Percentiles rank a stretch among this genome's conserved stretches.
phyloP scores from a whole-genome alignment of 1,140 invertebrate species.

The Cotesia glomerata region DNA sequence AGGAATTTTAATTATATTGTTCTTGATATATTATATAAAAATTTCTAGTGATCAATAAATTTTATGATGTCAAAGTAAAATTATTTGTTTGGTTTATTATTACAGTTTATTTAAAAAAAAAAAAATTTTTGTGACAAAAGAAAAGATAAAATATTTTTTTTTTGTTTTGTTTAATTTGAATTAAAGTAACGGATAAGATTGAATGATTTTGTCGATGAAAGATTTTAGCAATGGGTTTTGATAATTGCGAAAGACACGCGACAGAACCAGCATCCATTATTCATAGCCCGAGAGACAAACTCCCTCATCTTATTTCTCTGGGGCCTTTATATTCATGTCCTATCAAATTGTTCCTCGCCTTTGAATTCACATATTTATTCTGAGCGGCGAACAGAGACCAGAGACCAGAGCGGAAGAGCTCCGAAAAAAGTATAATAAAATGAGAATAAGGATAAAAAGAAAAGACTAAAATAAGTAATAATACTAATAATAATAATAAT shows the following conservation, averaged over 20 bases:
- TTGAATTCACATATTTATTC: not conserved
- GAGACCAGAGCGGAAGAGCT: too few species aligned
- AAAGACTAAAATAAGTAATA: not conserved
- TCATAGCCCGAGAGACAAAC: conserved; percentile 40
- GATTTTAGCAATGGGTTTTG: too few species aligned
- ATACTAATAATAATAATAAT: too few species aligned
- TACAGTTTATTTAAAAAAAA: too few species aligned
- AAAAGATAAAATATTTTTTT: not conserved
- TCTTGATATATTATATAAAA: too few species aligned
- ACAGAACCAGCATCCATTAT: conserved; percentile 60
- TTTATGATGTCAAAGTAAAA: too few species aligned
- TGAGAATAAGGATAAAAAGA: not conserved
- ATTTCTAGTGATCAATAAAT: too few species aligned
- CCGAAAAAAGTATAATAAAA: too few species aligned
- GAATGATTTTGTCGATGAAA: not conserved
- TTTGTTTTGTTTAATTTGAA: not conserved
- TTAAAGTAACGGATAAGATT: not conserved
- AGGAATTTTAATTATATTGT: too few species aligned
- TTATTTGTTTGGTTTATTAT: too few species aligned
- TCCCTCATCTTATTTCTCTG: not conserved
- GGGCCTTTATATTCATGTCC: not conserved
- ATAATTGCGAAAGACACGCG: conserved; percentile 59
- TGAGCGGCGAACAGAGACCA: too few species aligned
- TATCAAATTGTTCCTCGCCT: not conserved
- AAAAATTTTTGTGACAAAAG: too few species aligned